Conservation (phyloP, 2,888 invertebrate genomes). For the Hyppa rectilinea region DNA sequence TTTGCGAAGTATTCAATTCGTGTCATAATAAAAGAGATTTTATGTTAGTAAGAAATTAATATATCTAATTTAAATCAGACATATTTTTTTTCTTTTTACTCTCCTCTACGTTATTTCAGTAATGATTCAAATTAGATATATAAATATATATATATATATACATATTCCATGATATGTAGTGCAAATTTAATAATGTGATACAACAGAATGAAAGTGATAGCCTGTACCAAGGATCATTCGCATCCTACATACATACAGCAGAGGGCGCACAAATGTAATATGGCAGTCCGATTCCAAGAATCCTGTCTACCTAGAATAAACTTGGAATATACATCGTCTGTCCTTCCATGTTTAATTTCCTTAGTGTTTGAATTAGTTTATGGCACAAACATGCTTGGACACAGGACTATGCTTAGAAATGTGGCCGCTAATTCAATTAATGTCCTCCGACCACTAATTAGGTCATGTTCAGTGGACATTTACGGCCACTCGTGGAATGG, state of each 20-base stretch:
- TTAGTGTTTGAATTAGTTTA: slow-evolving; percentile 34
- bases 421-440: slow-evolving; percentile 52
- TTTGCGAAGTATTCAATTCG: slow-evolving; percentile 26
- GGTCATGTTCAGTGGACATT: slow-evolving; percentile 56
- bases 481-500: slow-evolving; percentile 46
- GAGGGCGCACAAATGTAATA: not conserved
- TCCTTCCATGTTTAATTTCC: slow-evolving; percentile 12
- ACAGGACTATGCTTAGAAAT: slow-evolving; percentile 39
- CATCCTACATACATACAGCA: too few species aligned
- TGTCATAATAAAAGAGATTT: slow-evolving; percentile 2
- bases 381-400: slow-evolving; percentile 31
- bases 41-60: not conserved
- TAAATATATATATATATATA: too few species aligned
- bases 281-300: not conserved
- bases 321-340: not conserved
- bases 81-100: too few species aligned
- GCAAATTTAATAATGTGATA: not conserved
- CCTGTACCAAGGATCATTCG: too few species aligned
- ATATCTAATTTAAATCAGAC: too few species aligned
- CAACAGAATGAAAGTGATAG: not conserved
- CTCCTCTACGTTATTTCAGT: too few species aligned
- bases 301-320: not conserved
- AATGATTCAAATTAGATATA: too few species aligned
- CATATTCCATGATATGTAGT: not conserved
- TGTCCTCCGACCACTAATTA: slow-evolving; percentile 42